Conservation (phyloP, 2,797 vertebrate species). For the Phrynocephalus forsythii region DNA sequence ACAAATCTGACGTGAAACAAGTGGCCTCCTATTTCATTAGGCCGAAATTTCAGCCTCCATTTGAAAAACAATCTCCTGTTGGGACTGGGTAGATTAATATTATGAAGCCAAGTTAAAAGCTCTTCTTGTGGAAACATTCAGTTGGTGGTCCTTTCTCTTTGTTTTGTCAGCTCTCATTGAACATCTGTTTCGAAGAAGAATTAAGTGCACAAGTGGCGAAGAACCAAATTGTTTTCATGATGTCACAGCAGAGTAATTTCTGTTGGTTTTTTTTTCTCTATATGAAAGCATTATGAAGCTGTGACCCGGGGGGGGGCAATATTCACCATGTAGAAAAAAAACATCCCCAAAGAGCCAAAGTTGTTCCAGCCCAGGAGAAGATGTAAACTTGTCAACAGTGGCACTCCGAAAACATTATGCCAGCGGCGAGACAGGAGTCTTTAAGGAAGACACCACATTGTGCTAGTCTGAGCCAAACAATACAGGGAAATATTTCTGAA, state of each 20-base stretch:
- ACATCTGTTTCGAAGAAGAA: constrained; percentile 56
- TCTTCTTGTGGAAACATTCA: constrained; percentile 31
- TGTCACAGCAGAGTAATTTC: constrained; percentile 52
- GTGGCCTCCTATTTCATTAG: constrained; percentile 67
- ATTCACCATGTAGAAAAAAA: background rate
- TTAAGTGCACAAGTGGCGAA: constrained; percentile 26
- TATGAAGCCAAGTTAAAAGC: constrained; percentile 28
- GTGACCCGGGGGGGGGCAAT: constrained; percentile 19
- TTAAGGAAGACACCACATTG: constrained; percentile 10
- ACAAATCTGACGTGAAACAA: constrained; percentile 54
- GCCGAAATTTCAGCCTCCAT: constrained; percentile 50
- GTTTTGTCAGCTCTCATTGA: constrained; percentile 29
- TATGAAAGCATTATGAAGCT: constrained; percentile 48
- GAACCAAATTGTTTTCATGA: constrained; percentile 53
- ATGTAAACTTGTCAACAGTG: background rate
- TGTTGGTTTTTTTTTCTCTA: constrained; percentile 40
- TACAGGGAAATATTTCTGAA: background rate
- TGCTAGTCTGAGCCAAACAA: background rate
- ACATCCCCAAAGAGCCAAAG: background rate
- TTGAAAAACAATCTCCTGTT: constrained; percentile 46
- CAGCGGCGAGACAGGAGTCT: background rate
- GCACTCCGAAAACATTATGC: background rate
- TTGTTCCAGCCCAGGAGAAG: background rate
- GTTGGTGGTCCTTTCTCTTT: constrained; percentile 52
- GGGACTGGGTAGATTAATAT: constrained; percentile 37